These are phyloP conservation scores for Dufourea novaeangliae DNA, from an alignment of 1,140 invertebrate species.

Conservation along the genomic window DNA sequence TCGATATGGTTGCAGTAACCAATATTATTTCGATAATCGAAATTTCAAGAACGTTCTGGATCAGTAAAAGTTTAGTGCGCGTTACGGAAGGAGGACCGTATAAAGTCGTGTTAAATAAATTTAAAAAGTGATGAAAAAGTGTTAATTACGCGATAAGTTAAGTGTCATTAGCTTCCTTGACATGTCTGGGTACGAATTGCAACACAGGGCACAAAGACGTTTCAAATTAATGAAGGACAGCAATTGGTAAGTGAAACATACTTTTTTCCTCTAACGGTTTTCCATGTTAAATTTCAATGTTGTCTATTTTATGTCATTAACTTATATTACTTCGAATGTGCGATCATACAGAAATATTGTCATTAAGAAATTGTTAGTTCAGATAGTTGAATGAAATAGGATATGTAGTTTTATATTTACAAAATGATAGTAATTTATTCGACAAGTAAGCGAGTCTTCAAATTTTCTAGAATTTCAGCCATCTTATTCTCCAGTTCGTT, in stretches of 20 bases:
- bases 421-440: conserved; percentile 56
- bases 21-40: conserved; percentile 8
- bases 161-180: neutral
- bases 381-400: neutral
- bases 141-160: neutral
- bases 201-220: neutral
- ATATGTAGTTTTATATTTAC: neutral
- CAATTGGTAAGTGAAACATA: neutral
- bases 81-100: neutral
- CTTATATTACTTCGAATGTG: neutral
- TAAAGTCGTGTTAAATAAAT: too few species aligned
- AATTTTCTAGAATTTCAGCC: conserved; percentile 72
- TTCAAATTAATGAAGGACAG: neutral
- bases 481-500: conserved; percentile 71
- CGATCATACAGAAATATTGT: neutral
- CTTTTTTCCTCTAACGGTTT: too few species aligned
- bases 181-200: neutral
- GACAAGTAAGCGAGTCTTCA: conserved; percentile 72
- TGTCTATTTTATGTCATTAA: neutral
- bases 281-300: neutral
- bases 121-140: neutral
- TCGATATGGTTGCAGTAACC: neutral
- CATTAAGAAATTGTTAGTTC: neutral
- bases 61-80: neutral
- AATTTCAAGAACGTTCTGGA: neutral